Percentiles rank a stretch among this genome's conserved stretches.
These are phyloP conservation scores for fruit fly (Drosophila melanogaster) DNA, from an alignment of 1,140 invertebrate genomes.

Conservation along the genomic window DNA sequence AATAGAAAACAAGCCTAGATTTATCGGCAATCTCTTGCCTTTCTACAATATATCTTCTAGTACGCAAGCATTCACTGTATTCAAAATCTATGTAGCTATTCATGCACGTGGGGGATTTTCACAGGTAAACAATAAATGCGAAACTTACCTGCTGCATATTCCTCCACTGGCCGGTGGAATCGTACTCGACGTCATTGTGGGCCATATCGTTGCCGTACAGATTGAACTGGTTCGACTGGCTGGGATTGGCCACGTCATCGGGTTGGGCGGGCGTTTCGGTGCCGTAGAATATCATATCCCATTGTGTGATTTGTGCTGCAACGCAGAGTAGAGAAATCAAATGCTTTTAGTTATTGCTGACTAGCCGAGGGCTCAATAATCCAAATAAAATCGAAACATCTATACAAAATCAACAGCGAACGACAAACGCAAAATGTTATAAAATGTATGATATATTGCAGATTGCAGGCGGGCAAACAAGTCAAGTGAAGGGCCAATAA, in stretches of 20 bases:
- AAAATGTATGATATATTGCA: slow-evolving; percentile 56
- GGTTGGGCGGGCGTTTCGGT: slow-evolving; percentile 88
- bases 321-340: slow-evolving; percentile 23
- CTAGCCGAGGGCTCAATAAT: slow-evolving; percentile 3
- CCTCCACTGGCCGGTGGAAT: slow-evolving; percentile 77
- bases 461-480: slow-evolving; percentile 41
- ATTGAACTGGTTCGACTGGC: slow-evolving; percentile 47
- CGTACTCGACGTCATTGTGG: slow-evolving; percentile 73
- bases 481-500: slow-evolving; percentile 50
- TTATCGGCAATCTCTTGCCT: too few species aligned
- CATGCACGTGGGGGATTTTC: slow-evolving; percentile 19
- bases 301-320: slow-evolving; percentile 87
- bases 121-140: neutral
- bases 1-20: too few species aligned
- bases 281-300: slow-evolving; percentile 91
- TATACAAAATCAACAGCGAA: slow-evolving; percentile 37
- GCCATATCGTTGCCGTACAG: slow-evolving; percentile 68
- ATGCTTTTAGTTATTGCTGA: slow-evolving; percentile 21
- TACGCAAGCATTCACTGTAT: slow-evolving; percentile 2
- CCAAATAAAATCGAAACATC: slow-evolving; percentile 31
- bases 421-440: slow-evolving; percentile 41
- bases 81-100: neutral
- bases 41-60: too few species aligned
- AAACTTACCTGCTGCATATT: slow-evolving; percentile 83
- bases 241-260: slow-evolving; percentile 79